phyloP scores from a whole-genome alignment of 2,113 vertebrate genomes.

The Trematocara variabile region DNA sequence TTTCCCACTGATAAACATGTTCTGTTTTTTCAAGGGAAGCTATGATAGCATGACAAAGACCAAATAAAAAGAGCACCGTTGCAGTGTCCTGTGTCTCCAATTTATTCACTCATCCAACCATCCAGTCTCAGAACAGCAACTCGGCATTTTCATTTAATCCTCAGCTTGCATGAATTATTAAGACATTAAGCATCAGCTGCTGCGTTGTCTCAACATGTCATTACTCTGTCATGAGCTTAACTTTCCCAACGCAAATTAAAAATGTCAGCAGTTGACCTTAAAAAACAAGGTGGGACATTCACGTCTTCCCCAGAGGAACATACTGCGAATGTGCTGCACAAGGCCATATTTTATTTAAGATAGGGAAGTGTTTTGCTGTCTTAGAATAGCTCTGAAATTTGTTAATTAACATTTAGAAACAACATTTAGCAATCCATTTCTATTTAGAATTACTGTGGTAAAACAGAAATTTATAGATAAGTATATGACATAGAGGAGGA shows the following conservation, averaged over 20 bases:
- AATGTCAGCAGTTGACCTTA: constrained; percentile 65
- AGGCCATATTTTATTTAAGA: constrained; percentile 31
- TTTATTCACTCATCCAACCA: background rate
- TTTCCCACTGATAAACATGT: background rate
- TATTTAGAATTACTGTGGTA: background rate
- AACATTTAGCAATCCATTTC: background rate
- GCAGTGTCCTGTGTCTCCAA: background rate
- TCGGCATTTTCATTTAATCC: constrained; percentile 33
- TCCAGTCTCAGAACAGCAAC: background rate
- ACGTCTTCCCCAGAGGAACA: constrained; percentile 16
- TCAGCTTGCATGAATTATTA: constrained; percentile 55
- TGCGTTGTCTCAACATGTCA: constrained; percentile 24
- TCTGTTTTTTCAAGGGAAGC: background rate
- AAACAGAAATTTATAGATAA: background rate
- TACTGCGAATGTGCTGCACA: background rate
- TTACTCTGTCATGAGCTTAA: constrained; percentile 42
- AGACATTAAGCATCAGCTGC: constrained; percentile 12
- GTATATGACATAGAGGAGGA: background rate
- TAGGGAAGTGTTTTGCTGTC: background rate
- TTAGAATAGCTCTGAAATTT: background rate
- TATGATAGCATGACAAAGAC: background rate
- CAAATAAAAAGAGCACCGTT: background rate
- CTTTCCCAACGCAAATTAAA: constrained; percentile 44
- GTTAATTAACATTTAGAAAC: background rate
- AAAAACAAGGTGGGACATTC: constrained; percentile 41